Base-by-base conservation (phyloP, 2,113 vertebrate genomes). In the Ciconia maguari region DNA sequence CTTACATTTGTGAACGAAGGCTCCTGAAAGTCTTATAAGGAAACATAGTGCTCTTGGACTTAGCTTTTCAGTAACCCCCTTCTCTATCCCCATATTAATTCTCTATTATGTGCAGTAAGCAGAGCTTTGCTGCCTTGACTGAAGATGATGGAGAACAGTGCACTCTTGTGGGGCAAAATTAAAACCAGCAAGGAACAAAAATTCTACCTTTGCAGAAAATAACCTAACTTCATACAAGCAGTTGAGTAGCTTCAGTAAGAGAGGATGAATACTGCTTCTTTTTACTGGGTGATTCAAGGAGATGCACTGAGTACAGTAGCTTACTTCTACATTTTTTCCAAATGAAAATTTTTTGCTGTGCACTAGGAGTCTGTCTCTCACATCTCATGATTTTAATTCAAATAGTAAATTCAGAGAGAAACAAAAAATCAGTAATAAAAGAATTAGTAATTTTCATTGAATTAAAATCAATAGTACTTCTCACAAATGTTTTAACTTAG, bases 151-250 rank as follows among this genome's bases (percentile, higher is more conserved):
- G 92, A 94, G 80, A 97, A 97, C 62, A 97, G 82, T 94, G 96
- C 72, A 93, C 89, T 96, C 96, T 97, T 96, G 95, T 96, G 96
- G 93, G 96, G 9, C 72, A 93, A 94, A 88, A 77, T 60, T 81
- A 88, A 94, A 96, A 94, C 61, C 89, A 90, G 21, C 26, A 52
- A 58, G 26, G 30, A 69, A 48, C 16, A 92, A 12, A 4, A 54
- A 68, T 48, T 44, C 41, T 18, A 21, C n/a, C 20, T 54, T 46
- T n/a, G 13, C 13, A 64, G 30, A 89, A 74, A 61, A 82, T 30
- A 93, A 89, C 17, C 30, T 52, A 38, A 42, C 9, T 90, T 69
- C 30, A 22, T 72, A 41, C 12, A 26, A 79, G 57, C 24, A 89
- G 30, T 3, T 74, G 38, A 58, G 19, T 11, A 58, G 44, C n/a